These are phyloP conservation scores for Ischnus inquisitorius DNA, from an alignment of 2,888 invertebrate species.

Conservation along the genomic window DNA sequence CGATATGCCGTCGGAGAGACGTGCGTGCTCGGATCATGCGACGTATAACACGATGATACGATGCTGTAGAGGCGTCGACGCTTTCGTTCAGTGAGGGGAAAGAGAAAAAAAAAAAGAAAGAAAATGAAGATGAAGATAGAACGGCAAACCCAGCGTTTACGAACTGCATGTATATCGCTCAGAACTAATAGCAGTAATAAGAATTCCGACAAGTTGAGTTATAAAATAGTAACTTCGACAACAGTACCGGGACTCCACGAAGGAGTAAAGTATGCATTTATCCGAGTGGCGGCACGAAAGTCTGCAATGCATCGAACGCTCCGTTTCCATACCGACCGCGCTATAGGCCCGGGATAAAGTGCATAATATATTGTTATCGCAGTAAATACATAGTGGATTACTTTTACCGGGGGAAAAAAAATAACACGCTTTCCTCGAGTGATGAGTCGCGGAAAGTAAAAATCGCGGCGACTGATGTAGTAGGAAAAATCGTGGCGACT, in stretches of 20 bases:
- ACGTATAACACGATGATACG: slow-evolving; percentile 27
- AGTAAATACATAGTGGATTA: too few relatives aligned
- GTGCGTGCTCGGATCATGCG: slow-evolving; percentile 15
- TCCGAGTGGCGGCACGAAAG: neutral
- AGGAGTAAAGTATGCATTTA: neutral
- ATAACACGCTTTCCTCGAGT: too few relatives aligned
- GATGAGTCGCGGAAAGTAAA: too few relatives aligned
- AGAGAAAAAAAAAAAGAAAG: neutral
- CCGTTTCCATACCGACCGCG: neutral
- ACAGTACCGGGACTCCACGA: neutral
- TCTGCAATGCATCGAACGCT: neutral
- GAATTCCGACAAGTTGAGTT: neutral
- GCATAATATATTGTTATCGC: neutral
- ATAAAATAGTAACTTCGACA: neutral
- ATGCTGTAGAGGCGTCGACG: slow-evolving; percentile 6
- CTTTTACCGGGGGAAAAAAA: too few relatives aligned
- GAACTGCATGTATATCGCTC: neutral
- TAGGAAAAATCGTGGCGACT: too few relatives aligned
- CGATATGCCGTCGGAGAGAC: neutral
- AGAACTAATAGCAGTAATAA: neutral
- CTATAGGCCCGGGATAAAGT: neutral
- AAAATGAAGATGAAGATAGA: too few relatives aligned
- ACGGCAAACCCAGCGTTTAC: neutral
- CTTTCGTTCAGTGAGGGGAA: neutral
- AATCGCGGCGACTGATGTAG: too few relatives aligned